phyloP scores from a whole-genome alignment of 1,140 invertebrate genomes.

The Drosophila suzukii region DNA sequence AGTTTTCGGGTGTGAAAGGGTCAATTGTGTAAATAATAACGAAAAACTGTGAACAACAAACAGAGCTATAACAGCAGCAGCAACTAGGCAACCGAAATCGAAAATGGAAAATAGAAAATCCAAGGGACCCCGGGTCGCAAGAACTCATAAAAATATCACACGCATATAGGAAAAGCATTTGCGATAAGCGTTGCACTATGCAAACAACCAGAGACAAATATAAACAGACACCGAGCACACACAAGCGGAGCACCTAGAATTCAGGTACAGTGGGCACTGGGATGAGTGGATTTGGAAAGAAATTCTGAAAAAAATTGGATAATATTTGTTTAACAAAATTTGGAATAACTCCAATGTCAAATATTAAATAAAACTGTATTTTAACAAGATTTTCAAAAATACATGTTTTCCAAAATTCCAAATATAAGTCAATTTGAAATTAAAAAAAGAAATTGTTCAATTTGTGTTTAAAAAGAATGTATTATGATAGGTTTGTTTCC shows the following conservation, averaged over 20 bases:
- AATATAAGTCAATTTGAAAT: too few species aligned
- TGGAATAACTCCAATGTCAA: not conserved
- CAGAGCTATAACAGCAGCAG: conserved; percentile 29
- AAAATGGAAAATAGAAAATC: conserved; percentile 38
- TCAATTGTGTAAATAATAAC: conserved; percentile 82
- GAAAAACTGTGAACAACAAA: conserved; percentile 79
- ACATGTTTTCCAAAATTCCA: too few species aligned
- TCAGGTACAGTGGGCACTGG: conserved; percentile 6
- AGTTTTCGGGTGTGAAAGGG: conserved; percentile 78
- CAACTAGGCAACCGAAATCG: conserved; percentile 53
- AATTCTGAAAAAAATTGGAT: too few species aligned
- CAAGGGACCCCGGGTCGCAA: conserved; percentile 16
- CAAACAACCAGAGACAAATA: conserved; percentile 63
- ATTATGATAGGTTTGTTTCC: too few species aligned
- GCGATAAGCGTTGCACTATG: conserved; percentile 72
- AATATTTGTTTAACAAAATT: too few species aligned
- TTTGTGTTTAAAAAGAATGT: too few species aligned
- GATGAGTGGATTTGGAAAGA: not conserved
- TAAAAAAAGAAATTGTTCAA: too few species aligned
- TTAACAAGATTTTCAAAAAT: too few species aligned
- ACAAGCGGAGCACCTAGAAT: conserved; percentile 19
- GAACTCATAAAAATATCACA: conserved; percentile 78
- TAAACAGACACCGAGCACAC: conserved; percentile 37
- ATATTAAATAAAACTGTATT: not conserved
- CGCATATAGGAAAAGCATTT: conserved; percentile 70